Evolutionary conservation across 1,140 invertebrate species (phyloP).

Genomic region (Papilio helenus): DNA sequence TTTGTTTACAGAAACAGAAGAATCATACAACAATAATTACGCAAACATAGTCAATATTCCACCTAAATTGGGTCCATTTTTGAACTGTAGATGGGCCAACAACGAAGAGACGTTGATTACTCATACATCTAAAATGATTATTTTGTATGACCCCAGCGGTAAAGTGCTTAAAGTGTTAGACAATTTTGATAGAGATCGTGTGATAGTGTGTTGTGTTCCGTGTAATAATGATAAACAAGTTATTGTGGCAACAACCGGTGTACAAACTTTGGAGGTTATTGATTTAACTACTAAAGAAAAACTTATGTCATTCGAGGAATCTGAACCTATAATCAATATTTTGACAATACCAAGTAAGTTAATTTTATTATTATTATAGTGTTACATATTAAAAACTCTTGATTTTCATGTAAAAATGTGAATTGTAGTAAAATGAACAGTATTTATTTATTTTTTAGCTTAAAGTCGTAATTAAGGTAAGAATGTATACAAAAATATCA

Average conservation of each 20-base stretch:
- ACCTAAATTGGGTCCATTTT: slow-evolving; percentile 55
- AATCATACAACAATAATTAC: slow-evolving; percentile 62
- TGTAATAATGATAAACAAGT: slow-evolving; percentile 66
- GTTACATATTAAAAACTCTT: no score
- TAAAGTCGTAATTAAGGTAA: no score
- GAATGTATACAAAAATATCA: no score
- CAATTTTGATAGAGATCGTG: slow-evolving; percentile 58
- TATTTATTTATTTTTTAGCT: no score
- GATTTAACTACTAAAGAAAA: slow-evolving; percentile 60
- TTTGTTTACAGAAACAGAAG: slow-evolving; percentile 62
- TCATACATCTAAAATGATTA: slow-evolving; percentile 65
- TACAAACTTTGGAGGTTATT: slow-evolving; percentile 57
- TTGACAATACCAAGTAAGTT: slow-evolving; percentile 67
- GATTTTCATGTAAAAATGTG: no score
- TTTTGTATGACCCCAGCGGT: slow-evolving; percentile 58
- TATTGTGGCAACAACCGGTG: slow-evolving; percentile 54
- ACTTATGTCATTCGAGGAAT: slow-evolving; percentile 58
- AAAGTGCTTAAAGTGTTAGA: slow-evolving; percentile 55
- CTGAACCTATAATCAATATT: slow-evolving; percentile 60
- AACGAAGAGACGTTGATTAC: slow-evolving; percentile 66
- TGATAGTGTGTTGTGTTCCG: slow-evolving; percentile 63
- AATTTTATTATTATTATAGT: neutral
- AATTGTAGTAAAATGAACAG: no score
- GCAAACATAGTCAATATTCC: slow-evolving; percentile 56
- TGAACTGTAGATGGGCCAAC: slow-evolving; percentile 72